A percentile compares a stretch with the other conserved stretches of the same genome.
Evolutionary conservation across 2,888 invertebrate genomes (phyloP).

Genomic region (Catocala sponsa): DNA sequence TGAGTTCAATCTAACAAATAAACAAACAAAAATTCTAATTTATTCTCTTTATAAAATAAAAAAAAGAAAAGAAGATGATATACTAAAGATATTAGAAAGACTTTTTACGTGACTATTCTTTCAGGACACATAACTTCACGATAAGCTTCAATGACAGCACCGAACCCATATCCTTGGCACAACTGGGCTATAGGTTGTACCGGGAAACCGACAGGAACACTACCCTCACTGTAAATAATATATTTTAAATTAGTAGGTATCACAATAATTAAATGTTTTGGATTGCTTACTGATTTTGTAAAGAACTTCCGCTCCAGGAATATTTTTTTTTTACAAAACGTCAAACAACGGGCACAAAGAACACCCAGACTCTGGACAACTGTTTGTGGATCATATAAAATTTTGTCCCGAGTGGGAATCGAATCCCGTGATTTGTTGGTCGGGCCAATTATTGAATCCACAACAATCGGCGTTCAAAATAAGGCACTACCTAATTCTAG

Average conservation of each 20-base stretch:
- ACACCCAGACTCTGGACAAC: too few relatives aligned
- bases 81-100: neutral
- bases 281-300: neutral
- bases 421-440: too few relatives aligned
- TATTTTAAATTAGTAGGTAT: neutral
- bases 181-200: slow-evolving; percentile 56
- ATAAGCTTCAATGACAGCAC: slow-evolving; percentile 53
- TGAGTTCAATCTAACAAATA: too few relatives aligned
- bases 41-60: too few relatives aligned
- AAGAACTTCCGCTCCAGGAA: too few relatives aligned
- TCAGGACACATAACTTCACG: slow-evolving; percentile 56
- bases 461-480: neutral
- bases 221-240: slow-evolving; percentile 50
- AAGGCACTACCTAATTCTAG: neutral
- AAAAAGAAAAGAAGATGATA: neutral
- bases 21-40: too few relatives aligned
- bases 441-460: too few relatives aligned
- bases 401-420: neutral
- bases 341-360: too few relatives aligned
- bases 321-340: too few relatives aligned
- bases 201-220: slow-evolving; percentile 56
- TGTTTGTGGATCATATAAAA: neutral
- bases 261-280: neutral
- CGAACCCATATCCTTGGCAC: slow-evolving; percentile 61
- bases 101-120: slow-evolving; percentile 57